A percentile compares a stretch with the other conserved stretches of the same genome.
phyloP scores from a whole-genome alignment of 2,888 invertebrate species.

The Rhagonycha fulva region DNA sequence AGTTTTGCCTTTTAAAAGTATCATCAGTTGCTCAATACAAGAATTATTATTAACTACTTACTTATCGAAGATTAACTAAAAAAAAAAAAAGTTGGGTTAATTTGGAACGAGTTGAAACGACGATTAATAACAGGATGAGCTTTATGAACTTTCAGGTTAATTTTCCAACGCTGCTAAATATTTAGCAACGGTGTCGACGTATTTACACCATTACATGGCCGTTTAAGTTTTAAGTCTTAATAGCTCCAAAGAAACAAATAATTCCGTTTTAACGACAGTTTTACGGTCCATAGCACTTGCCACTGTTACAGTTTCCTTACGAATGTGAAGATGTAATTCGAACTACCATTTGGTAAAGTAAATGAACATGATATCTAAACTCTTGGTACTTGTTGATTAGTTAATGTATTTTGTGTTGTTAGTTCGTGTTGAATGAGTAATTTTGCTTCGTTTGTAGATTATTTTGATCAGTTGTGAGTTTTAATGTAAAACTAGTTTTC shows the following conservation, averaged over 20 bases:
- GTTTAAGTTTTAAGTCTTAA: conserved; percentile 28
- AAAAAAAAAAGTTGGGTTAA: not conserved
- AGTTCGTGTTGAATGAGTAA: not conserved
- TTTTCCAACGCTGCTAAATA: not conserved
- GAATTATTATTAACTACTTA: no score
- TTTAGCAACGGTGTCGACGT: not conserved
- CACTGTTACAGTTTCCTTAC: conserved; percentile 27
- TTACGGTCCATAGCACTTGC: conserved; percentile 32
- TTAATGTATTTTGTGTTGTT: not conserved
- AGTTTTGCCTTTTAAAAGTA: not conserved
- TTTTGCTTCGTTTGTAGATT: not conserved
- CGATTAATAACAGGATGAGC: not conserved
- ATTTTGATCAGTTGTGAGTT: not conserved
- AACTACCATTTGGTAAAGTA: not conserved
- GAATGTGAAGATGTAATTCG: conserved; percentile 19
- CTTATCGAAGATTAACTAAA: no score
- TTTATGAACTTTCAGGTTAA: not conserved
- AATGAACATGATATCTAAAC: not conserved
- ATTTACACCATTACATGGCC: conserved; percentile 30
- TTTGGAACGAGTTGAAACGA: not conserved
- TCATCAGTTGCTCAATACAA: no score
- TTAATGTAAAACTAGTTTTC: not conserved
- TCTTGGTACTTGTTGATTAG: not conserved
- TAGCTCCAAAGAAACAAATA: conserved; percentile 22
- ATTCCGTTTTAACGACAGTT: conserved; percentile 31